Base-by-base conservation (phyloP, 2,113 vertebrate species). In the Trachemys scripta region DNA sequence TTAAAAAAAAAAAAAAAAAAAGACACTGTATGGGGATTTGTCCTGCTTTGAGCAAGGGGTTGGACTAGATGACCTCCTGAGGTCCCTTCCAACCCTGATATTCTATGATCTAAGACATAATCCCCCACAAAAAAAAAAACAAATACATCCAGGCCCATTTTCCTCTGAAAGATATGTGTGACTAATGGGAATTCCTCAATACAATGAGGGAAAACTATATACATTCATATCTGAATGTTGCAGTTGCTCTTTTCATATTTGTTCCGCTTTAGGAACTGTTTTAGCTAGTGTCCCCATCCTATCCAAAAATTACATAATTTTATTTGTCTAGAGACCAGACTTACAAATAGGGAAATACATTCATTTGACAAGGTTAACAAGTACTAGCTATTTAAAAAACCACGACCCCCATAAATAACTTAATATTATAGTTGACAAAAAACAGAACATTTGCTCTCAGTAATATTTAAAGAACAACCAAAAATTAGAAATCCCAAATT, bases 281-380 rank as follows among this genome's bases (percentile, higher is more conserved):
- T 79, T 1, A 87, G 65, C 10, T 10, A 38, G 5, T 0, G 1
- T 2, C 31, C 6, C 3, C 49, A 6, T 51, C 51, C 1, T 2
- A 85, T 29, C 24, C 42, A 29, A 19, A 54, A 62, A 45, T 13
- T n/a, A 13, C n/a, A 69, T 38, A n/a, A 82, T 51, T 72, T 9
- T 14, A 49, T 45, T 22, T 38, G 31, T 80, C 69, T 84, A 65
- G 10, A 7, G 14, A 5, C 27, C 17, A 88, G n/a, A 16, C 7
- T 19, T 69, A n/a, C 13, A 17, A 65, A 65, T n/a, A 65, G 31
- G 5, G 5, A 62, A 62, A 62, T 16, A 35, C 31, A 7, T 65
- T 65, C 16, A 65, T n/a, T 35, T 65, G 62, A 65, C n/a, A 80
- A 56, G n/a, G 35, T 0, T 0, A 20, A 10, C 0, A 72, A 51